Evolutionary conservation across 2,797 vertebrate genomes (phyloP).

Genomic region (Malacoraja senta): DNA sequence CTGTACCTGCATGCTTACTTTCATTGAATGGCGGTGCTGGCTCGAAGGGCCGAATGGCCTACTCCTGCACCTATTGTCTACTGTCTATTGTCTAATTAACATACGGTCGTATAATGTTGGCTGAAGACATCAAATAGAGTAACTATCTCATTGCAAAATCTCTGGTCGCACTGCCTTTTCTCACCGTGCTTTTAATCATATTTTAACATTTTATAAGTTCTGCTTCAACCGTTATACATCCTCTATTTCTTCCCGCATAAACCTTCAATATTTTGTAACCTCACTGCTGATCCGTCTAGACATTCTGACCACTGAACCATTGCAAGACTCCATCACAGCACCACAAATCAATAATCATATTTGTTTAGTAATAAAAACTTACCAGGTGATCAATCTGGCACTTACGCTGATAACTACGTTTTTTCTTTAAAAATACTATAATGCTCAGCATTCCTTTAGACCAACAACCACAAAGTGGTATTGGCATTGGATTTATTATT

Average conservation of each 20-base stretch:
- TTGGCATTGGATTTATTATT: no score
- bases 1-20: no score
- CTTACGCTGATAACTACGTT: not conserved
- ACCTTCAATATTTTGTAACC: not conserved
- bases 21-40: no score
- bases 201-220: not conserved
- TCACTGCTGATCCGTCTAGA: not conserved
- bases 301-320: not conserved
- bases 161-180: not conserved
- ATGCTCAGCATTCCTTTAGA: not conserved
- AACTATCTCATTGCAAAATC: not conserved
- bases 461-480: not conserved
- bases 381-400: constrained; percentile 15
- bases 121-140: not conserved
- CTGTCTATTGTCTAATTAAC: no score
- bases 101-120: no score
- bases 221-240: not conserved
- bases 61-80: no score
- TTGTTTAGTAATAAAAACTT: constrained; percentile 11
- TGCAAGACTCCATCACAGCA: not conserved
- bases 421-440: not conserved
- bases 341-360: constrained; percentile 29
- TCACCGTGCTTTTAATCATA: not conserved
- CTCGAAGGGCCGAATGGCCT: no score
- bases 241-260: not conserved